Percentiles rank a stretch among this genome's conserved stretches.
These are phyloP conservation scores for Cremastinae sp. DNA, from an alignment of 2,888 invertebrate genomes.

Conservation along the genomic window DNA sequence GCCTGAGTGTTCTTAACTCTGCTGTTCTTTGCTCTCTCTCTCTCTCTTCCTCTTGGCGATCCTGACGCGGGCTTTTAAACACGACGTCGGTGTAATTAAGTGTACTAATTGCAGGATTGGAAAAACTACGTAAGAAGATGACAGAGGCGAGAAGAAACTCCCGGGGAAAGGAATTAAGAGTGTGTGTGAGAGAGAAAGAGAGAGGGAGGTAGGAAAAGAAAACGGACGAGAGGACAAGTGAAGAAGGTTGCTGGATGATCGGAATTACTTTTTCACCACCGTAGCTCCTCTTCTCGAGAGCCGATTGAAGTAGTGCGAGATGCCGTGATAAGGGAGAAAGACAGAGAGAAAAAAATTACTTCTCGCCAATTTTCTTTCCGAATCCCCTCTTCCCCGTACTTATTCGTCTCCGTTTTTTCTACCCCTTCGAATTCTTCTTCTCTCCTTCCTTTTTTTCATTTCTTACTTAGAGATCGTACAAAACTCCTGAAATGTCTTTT, in stretches of 20 bases:
- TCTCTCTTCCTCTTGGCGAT: constrained; percentile 12
- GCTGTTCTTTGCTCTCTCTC: constrained; percentile 4
- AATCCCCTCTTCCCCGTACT: constrained; percentile 29
- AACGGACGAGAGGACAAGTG: too few relatives aligned
- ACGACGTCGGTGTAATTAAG: constrained; percentile 51
- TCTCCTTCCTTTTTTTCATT: constrained; percentile 7
- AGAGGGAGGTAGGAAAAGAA: background rate
- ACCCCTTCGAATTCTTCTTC: constrained; percentile 16
- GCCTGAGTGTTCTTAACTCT: background rate
- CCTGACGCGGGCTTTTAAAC: constrained; percentile 34
- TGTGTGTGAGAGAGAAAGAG: constrained; percentile 1
- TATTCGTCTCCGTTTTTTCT: constrained; percentile 11
- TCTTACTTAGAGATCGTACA: background rate
- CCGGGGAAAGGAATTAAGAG: background rate
- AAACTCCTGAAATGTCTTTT: constrained; percentile 17
- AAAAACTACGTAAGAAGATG: constrained; percentile 22
- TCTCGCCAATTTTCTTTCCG: constrained; percentile 32
- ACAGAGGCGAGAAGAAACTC: background rate
- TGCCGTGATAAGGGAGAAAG: background rate
- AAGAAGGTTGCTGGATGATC: constrained; percentile 24
- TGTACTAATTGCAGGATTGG: constrained; percentile 54
- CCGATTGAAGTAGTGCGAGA: constrained; percentile 22
- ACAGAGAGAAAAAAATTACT: constrained; percentile 20
- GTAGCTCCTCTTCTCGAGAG: constrained; percentile 24
- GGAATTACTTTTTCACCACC: constrained; percentile 49